phyloP scores from a whole-genome alignment of 1,140 invertebrate genomes.

The Drosophila ficusphila region DNA sequence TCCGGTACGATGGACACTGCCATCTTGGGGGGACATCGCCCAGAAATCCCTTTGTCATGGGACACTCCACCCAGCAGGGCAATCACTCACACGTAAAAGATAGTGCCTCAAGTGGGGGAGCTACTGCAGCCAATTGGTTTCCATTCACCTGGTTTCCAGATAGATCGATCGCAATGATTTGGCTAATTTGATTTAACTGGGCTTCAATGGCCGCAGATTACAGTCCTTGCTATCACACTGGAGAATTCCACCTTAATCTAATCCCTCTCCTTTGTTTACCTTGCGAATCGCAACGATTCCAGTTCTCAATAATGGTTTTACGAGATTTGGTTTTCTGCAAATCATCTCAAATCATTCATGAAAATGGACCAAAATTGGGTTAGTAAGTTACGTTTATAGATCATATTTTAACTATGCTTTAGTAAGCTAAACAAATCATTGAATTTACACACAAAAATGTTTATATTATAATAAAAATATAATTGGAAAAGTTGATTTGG shows the following conservation, averaged over 20 bases:
- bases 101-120: background rate
- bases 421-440: too few species aligned
- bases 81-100: background rate
- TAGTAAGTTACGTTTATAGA: too few species aligned
- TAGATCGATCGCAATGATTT: conserved; percentile 26
- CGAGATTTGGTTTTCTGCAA: too few species aligned
- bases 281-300: background rate
- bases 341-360: too few species aligned
- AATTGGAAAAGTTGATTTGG: too few species aligned
- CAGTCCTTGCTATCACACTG: background rate
- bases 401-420: too few species aligned
- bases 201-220: conserved; percentile 6
- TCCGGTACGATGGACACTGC: conserved; percentile 5
- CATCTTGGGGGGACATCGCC: too few species aligned
- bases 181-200: conserved; percentile 32
- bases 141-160: background rate
- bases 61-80: conserved; percentile 11
- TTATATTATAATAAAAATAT: too few species aligned
- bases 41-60: conserved; percentile 12
- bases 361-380: too few species aligned
- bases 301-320: too few species aligned
- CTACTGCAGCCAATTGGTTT: conserved; percentile 11
- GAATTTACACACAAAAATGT: too few species aligned
- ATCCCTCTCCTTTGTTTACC: background rate
- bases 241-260: background rate